These are phyloP conservation scores for Drosophila cognata DNA, from an alignment of 2,888 invertebrate species.

Conservation along the genomic window DNA sequence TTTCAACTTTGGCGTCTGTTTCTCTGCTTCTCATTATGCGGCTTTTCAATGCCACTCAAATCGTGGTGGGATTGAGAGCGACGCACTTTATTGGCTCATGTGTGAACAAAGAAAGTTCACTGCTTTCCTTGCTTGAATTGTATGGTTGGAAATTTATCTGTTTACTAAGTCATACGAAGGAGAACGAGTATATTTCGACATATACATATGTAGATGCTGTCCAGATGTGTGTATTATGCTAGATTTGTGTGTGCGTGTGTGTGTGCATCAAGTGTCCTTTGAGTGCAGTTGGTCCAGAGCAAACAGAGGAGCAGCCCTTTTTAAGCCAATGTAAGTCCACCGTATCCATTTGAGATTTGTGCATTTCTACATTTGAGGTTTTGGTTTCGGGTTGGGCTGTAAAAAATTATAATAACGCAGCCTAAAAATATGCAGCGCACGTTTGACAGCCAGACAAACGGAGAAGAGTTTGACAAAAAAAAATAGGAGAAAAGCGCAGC, in stretches of 20 bases:
- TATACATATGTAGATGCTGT: background rate
- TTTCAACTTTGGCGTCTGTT: conserved; percentile 54
- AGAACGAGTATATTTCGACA: background rate
- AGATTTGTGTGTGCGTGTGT: background rate
- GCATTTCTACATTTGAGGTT: conserved; percentile 40
- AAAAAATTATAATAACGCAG: conserved; percentile 38
- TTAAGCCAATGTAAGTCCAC: conserved; percentile 41
- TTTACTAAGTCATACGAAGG: background rate
- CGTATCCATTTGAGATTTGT: conserved; percentile 39
- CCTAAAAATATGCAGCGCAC: conserved; percentile 72
- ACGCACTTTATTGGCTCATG: background rate
- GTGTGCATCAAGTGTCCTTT: background rate
- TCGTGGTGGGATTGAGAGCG: background rate
- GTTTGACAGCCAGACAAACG: conserved; percentile 65
- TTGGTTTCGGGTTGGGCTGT: conserved; percentile 28
- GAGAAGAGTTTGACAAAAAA: conserved; percentile 63
- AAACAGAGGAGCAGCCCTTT: background rate
- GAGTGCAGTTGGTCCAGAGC: background rate
- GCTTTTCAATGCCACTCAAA: conserved; percentile 1
- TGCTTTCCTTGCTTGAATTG: background rate
- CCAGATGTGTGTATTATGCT: background rate
- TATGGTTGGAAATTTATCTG: background rate
- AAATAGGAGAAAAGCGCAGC: conserved; percentile 32
- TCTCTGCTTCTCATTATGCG: conserved; percentile 9
- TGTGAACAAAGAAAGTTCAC: background rate